phyloP scores from a whole-genome alignment of 2,113 vertebrate genomes.

The Pelecanus crispus region DNA sequence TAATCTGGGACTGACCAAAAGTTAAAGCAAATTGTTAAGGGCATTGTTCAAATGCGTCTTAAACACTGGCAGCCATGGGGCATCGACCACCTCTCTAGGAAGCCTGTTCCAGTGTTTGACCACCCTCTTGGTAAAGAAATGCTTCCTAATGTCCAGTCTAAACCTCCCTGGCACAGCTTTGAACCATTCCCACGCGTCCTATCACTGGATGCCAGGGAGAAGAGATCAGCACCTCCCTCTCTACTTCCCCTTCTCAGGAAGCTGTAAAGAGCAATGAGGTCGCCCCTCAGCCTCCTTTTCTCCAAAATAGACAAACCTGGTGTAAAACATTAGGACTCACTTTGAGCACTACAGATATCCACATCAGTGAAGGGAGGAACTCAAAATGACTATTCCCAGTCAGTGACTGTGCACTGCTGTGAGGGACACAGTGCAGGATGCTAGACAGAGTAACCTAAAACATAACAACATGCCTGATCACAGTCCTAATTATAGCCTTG shows the following conservation, averaged over 20 bases:
- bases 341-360: not conserved
- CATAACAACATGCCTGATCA: not conserved
- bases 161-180: not conserved
- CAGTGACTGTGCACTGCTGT: not conserved
- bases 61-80: not conserved
- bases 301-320: not conserved
- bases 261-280: not conserved
- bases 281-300: not conserved
- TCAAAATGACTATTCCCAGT: not conserved
- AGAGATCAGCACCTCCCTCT: not conserved
- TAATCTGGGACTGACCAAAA: not conserved
- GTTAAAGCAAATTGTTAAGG: not conserved
- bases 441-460: not conserved
- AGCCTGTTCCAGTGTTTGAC: not conserved
- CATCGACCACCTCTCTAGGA: not conserved
- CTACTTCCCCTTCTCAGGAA: not conserved
- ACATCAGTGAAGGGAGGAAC: not conserved
- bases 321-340: not conserved
- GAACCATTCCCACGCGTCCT: accelerated
- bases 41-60: not conserved
- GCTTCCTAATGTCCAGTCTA: not conserved
- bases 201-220: not conserved
- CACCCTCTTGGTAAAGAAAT: not conserved
- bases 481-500: not conserved
- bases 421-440: not conserved